phyloP scores from a whole-genome alignment of 2,797 vertebrate genomes.

The Chaenodraco wilsoni region DNA sequence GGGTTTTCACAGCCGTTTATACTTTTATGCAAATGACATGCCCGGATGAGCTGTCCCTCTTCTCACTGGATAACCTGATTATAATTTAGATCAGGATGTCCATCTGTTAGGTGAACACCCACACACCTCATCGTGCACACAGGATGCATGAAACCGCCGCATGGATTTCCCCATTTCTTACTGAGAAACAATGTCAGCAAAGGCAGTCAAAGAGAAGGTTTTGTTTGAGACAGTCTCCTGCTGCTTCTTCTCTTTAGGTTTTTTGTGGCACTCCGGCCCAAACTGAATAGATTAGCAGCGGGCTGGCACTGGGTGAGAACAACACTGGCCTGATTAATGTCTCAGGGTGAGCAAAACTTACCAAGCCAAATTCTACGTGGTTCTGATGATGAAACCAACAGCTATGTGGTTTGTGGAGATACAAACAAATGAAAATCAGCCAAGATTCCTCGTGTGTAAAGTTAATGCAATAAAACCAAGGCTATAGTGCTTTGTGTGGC shows the following conservation, averaged over 20 bases:
- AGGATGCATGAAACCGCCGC: slow-evolving; percentile 47
- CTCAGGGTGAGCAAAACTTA: slow-evolving; percentile 22
- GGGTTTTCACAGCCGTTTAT: slow-evolving; percentile 52
- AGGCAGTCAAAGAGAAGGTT: slow-evolving; percentile 32
- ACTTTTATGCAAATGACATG: slow-evolving; percentile 70
- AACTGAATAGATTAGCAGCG: slow-evolving; percentile 39
- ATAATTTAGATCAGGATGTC: slow-evolving; percentile 76
- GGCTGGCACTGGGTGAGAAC: slow-evolving; percentile 35
- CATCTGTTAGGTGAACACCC: slow-evolving; percentile 75
- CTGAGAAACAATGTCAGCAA: slow-evolving; percentile 40
- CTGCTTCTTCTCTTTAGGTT: slow-evolving; percentile 51
- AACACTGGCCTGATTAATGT: slow-evolving; percentile 7
- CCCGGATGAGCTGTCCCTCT: slow-evolving; percentile 66
- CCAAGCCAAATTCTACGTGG: slow-evolving; percentile 11
- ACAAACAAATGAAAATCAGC: not conserved
- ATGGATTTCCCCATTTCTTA: slow-evolving; percentile 28
- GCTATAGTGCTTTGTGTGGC: no score
- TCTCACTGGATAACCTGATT: slow-evolving; percentile 74
- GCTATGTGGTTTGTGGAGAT: slow-evolving; percentile 6
- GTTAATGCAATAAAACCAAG: not conserved
- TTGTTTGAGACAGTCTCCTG: slow-evolving; percentile 40
- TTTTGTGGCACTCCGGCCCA: slow-evolving; percentile 39
- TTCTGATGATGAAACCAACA: slow-evolving; percentile 4
- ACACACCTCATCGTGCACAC: slow-evolving; percentile 43
- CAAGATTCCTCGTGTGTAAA: not conserved